Percentiles rank a stretch among this genome's conserved stretches.
Conservation (phyloP, 92 coral and sea anemone genomes). For the Heliopora coerulea region DNA sequence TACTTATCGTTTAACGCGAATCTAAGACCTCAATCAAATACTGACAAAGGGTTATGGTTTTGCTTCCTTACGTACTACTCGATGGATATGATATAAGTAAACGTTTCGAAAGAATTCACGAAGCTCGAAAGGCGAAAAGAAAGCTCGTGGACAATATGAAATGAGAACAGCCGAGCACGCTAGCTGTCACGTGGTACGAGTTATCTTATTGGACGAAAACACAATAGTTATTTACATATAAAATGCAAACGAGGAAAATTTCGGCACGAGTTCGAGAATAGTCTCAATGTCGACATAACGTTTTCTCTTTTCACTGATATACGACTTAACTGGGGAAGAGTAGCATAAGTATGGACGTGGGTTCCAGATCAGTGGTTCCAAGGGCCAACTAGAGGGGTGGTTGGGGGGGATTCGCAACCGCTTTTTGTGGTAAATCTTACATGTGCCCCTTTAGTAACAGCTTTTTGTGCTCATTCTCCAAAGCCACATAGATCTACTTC, state of each 20-base stretch:
- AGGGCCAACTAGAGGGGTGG: too few relatives aligned
- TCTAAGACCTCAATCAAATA: neutral
- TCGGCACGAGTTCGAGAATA: too few relatives aligned
- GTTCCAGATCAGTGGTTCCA: too few relatives aligned
- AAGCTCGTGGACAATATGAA: slow-evolving; percentile 9
- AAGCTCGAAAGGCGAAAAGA: slow-evolving; percentile 5
- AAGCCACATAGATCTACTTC: too few relatives aligned
- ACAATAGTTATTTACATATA: slow-evolving; percentile 22
- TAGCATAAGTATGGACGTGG: too few relatives aligned
- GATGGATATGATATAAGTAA: neutral
- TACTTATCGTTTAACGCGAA: slow-evolving; percentile 18
- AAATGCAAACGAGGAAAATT: neutral
- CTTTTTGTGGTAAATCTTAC: too few relatives aligned
- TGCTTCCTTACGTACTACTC: neutral
- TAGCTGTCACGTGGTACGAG: slow-evolving; percentile 32
- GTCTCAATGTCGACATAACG: too few relatives aligned
- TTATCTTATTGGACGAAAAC: slow-evolving; percentile 27
- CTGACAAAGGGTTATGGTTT: neutral
- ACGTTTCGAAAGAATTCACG: neutral
- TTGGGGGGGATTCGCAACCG: too few relatives aligned
- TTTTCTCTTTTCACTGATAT: too few relatives aligned
- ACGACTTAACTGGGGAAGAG: too few relatives aligned
- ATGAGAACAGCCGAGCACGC: slow-evolving; percentile 17
- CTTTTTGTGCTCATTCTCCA: too few relatives aligned
- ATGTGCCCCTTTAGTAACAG: too few relatives aligned